Percentiles rank a stretch among this genome's conserved stretches.
These are phyloP conservation scores for Meloidogyne hapla DNA, from an alignment of 1,140 invertebrate species.

Conservation along the genomic window DNA sequence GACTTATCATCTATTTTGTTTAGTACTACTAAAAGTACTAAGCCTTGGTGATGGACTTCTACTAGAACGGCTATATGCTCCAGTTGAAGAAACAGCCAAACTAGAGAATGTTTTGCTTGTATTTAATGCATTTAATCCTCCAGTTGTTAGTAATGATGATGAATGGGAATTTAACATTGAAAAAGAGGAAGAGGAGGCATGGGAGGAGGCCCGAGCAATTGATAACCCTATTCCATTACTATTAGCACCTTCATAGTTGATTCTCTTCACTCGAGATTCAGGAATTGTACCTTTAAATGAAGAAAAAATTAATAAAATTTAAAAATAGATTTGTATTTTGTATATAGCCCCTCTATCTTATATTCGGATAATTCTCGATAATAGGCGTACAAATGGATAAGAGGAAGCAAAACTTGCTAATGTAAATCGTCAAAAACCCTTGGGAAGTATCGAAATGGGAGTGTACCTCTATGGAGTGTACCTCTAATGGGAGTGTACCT, in stretches of 20 bases:
- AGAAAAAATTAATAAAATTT: neutral
- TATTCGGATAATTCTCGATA: too few species aligned
- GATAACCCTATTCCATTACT: neutral
- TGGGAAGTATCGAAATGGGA: too few species aligned
- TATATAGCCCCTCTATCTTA: too few species aligned
- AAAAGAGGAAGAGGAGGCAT: conserved; percentile 21
- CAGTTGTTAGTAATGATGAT: conserved; percentile 9
- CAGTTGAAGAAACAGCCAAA: neutral
- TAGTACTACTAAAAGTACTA: conserved; percentile 19
- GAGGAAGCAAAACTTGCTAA: too few species aligned
- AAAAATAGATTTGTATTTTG: neutral
- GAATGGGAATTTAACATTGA: conserved; percentile 17
- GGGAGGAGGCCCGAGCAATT: neutral
- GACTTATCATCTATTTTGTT: neutral
- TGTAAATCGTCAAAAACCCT: too few species aligned
- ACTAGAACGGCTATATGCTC: neutral
- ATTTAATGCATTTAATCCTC: neutral
- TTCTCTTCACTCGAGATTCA: conserved; percentile 30
- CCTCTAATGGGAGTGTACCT: too few species aligned
- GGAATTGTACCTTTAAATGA: conserved; percentile 34
- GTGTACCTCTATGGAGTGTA: too few species aligned
- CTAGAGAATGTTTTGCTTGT: conserved; percentile 14
- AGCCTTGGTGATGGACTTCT: conserved; percentile 22
- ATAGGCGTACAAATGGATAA: too few species aligned
- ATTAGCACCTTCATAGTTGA: conserved; percentile 20